phyloP scores from a whole-genome alignment of 1,140 invertebrate species.

The Drosophila tristis region DNA sequence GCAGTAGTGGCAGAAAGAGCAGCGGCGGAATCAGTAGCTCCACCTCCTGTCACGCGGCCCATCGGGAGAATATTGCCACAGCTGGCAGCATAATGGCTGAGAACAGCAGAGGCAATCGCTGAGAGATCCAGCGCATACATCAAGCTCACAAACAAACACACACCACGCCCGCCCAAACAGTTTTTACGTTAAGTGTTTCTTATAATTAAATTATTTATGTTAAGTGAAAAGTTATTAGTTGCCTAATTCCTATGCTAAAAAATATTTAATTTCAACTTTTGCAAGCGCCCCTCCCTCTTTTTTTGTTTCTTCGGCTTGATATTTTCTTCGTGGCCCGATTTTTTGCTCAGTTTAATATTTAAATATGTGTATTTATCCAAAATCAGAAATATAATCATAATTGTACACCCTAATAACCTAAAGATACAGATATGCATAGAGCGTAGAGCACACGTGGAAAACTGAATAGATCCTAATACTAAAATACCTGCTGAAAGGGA shows the following conservation, averaged over 20 bases:
- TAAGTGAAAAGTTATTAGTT: constrained; percentile 71
- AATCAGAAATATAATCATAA: constrained; percentile 61
- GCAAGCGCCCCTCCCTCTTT: constrained; percentile 16
- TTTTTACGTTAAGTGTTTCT: constrained; percentile 74
- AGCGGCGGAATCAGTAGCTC: neutral
- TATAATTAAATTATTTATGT: constrained; percentile 75
- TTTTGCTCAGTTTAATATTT: constrained; percentile 53
- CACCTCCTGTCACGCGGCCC: constrained; percentile 1
- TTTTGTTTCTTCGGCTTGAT: constrained; percentile 27
- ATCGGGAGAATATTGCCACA: constrained; percentile 13
- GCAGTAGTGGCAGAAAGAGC: constrained; percentile 10
- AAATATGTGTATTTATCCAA: constrained; percentile 62
- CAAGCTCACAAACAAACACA: constrained; percentile 10
- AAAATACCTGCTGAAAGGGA: constrained; percentile 15
- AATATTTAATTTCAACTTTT: constrained; percentile 61
- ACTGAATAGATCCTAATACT: constrained; percentile 52
- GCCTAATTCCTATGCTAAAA: constrained; percentile 56
- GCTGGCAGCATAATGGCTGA: constrained; percentile 11
- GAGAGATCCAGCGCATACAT: constrained; percentile 20
- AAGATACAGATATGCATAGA: constrained; percentile 6
- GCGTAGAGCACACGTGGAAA: constrained; percentile 35
- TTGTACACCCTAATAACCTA: constrained; percentile 26
- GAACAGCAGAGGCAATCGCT: constrained; percentile 14
- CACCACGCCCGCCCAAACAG: constrained; percentile 65
- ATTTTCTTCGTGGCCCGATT: constrained; percentile 15